Base-by-base conservation (phyloP, 1,140 invertebrate species). In the Nymphalis io region DNA sequence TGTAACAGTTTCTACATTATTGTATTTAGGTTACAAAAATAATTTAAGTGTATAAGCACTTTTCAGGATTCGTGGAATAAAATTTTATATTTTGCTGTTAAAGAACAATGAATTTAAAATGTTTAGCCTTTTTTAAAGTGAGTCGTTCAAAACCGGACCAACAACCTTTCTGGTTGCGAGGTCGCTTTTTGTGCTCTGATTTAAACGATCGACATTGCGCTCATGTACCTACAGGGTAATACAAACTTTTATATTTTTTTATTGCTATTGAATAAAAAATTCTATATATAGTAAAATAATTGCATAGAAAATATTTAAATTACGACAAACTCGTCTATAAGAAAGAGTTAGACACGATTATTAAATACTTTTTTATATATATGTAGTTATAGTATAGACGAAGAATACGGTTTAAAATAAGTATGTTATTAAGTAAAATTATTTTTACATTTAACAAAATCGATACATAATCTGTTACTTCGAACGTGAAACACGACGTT, bases 101-200 rank as follows among this genome's bases (percentile, higher is more conserved):
- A 58, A 13, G 33, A 10, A 58, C 27, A 39, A 58, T 39, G 18
- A 3, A 44, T 20, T 65, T 44, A 46, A 33, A 66, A 59, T 59
- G 40, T 58, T 21, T 40, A 59, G 27, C 33, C 13, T 57, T 27
- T 59, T 58, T 40, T 59, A 58, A 55, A 15, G 23, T 33, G 51
- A 55, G 51, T 48, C 48, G 58, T 72, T 72, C 66, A 27, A 70
- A 84, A 87, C 78, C 81, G 73, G 83, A 76, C 72, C 58, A 65
- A 73, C 85, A 82, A 68, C 80, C 78, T 83, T 80, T 77, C 74
- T 73, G 67, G 53, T 70, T 68, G 70, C 53, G 78, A 79, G 80
- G 76, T 74, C 75, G 59, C 75, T 82, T 84, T 83, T 85, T 84
- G 73, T 84, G 57, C 74, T 69, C 65, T 70, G 70, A 76, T 80